Evolutionary conservation across 1,140 invertebrate genomes (phyloP).

Genomic region (Maniola jurtina): DNA sequence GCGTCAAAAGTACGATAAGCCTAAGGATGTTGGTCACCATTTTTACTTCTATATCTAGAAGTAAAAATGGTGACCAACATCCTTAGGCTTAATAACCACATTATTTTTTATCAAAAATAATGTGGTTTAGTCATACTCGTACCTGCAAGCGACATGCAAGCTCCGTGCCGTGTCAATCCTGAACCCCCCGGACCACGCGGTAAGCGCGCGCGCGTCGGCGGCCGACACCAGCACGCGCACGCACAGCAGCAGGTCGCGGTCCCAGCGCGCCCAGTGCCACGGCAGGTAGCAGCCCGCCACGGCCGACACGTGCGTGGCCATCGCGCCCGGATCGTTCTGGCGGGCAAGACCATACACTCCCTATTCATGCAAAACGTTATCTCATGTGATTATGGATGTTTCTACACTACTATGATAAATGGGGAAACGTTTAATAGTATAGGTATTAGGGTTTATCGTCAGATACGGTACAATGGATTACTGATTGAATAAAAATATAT

Average conservation of each 20-base stretch:
- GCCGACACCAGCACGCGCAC: constrained; percentile 87
- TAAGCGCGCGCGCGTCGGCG: constrained; percentile 86
- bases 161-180: constrained; percentile 91
- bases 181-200: constrained; percentile 96
- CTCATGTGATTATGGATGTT: too few relatives aligned
- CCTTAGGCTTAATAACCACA: too few relatives aligned
- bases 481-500: too few relatives aligned
- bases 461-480: too few relatives aligned
- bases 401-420: too few relatives aligned
- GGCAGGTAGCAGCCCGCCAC: constrained; percentile 93
- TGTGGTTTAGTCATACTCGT: constrained; percentile 53
- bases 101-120: too few relatives aligned
- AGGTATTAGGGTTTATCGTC: too few relatives aligned
- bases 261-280: constrained; percentile 96
- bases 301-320: constrained; percentile 86
- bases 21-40: background rate
- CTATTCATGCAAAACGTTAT: too few relatives aligned
- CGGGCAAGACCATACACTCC: constrained; percentile 3
- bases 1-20: too few relatives aligned
- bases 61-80: too few relatives aligned
- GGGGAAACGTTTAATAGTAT: too few relatives aligned
- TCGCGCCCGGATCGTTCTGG: constrained; percentile 83
- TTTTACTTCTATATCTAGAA: too few relatives aligned
- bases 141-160: constrained; percentile 94
- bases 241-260: constrained; percentile 93